phyloP scores from a whole-genome alignment of 2,113 vertebrate genomes.

The Plecturocebus donacophilus region DNA sequence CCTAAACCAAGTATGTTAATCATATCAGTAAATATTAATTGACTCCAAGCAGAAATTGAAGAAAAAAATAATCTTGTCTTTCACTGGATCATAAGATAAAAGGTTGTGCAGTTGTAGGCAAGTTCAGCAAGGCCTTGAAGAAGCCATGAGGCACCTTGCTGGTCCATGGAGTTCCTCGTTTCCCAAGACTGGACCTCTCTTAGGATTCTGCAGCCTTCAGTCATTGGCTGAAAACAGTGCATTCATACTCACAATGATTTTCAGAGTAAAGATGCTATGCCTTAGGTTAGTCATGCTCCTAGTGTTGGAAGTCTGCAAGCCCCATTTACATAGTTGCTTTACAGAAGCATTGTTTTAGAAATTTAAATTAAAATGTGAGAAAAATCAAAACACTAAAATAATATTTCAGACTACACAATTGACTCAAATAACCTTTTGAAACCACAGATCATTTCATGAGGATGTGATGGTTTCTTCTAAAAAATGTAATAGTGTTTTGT shows the following conservation, averaged over 20 bases:
- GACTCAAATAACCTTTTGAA: background rate
- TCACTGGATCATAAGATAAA: background rate
- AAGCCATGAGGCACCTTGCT: background rate
- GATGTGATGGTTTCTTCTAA: background rate
- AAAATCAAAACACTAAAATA: background rate
- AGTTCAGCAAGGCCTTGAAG: background rate
- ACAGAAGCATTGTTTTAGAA: background rate
- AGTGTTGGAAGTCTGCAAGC: background rate
- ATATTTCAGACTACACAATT: background rate
- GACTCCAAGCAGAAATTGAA: background rate
- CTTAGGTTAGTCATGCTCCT: no score
- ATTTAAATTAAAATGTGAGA: background rate
- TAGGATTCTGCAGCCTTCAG: background rate
- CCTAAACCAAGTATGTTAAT: background rate
- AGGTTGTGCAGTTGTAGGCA: background rate
- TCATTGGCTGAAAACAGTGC: background rate
- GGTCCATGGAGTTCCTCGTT: background rate
- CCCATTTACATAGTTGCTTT: background rate
- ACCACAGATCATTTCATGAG: background rate
- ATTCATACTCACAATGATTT: background rate
- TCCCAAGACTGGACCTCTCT: background rate
- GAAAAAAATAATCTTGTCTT: background rate
- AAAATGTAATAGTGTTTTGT: background rate
- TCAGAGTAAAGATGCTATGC: background rate
- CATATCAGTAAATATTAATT: background rate